Percentiles rank a stretch among this genome's conserved stretches.
These are phyloP conservation scores for Bathybates hornii DNA, from an alignment of 2,113 vertebrate genomes.

Conservation along the genomic window DNA sequence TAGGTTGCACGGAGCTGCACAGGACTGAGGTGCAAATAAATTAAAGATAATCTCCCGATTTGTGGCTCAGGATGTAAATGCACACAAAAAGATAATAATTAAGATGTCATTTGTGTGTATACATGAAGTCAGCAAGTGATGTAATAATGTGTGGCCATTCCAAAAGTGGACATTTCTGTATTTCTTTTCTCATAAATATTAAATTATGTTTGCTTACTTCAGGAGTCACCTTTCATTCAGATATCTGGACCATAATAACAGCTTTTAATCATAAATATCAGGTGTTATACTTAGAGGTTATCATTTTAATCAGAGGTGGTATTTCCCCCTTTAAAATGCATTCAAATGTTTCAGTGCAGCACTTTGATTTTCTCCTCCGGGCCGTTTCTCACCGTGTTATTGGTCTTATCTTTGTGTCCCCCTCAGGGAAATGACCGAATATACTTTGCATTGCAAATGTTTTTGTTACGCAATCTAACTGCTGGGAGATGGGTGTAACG, in stretches of 20 bases:
- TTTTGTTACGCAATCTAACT: conserved; percentile 27
- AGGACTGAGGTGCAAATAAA: neutral
- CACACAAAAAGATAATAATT: neutral
- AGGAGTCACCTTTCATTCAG: neutral
- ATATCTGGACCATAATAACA: neutral
- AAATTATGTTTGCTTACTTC: neutral
- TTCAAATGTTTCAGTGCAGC: neutral
- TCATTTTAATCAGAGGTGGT: neutral
- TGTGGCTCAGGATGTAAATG: neutral
- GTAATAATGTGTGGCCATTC: neutral
- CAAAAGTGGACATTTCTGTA: neutral
- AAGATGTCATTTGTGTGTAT: neutral
- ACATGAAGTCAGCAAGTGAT: neutral
- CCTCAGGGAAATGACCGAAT: neutral
- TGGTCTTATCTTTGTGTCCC: neutral
- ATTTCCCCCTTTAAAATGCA: neutral
- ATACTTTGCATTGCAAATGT: conserved; percentile 58
- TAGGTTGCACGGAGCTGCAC: neutral
- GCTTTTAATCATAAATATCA: neutral
- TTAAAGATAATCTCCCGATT: neutral
- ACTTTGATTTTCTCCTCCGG: conserved; percentile 25
- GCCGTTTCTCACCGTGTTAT: neutral
- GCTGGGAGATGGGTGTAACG: conserved; percentile 19
- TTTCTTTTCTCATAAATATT: neutral
- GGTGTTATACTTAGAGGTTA: neutral